Percentiles rank a stretch among this genome's conserved stretches.
Conservation (phyloP, 1,140 invertebrate genomes). For the Drosophila santomea region DNA sequence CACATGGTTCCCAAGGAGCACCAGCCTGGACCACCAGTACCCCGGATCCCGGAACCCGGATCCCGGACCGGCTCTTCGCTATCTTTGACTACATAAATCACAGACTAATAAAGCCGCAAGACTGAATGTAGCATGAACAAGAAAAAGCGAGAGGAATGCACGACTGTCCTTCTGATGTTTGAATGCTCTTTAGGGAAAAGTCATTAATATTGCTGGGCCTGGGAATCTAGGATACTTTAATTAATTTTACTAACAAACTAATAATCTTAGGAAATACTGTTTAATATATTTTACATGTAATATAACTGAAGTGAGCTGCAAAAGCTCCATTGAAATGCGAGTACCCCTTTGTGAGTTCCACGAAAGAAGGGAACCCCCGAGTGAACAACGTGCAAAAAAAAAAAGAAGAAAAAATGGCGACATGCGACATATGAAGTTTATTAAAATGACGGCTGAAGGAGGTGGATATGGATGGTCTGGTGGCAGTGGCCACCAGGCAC, state of each 20-base stretch:
- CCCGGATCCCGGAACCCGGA: slow-evolving; percentile 27
- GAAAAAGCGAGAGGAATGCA: slow-evolving; percentile 24
- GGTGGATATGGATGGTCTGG: slow-evolving; percentile 39
- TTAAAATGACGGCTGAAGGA: slow-evolving; percentile 73
- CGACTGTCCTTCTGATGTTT: background rate
- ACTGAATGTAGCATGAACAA: slow-evolving; percentile 59
- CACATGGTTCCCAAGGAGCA: slow-evolving; percentile 33
- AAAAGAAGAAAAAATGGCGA: slow-evolving; percentile 70
- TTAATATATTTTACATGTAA: too few species aligned
- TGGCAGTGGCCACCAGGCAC: slow-evolving; percentile 3
- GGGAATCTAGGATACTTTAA: too few species aligned
- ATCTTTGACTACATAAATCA: slow-evolving; percentile 83
- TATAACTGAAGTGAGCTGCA: background rate
- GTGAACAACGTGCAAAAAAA: slow-evolving; percentile 48
- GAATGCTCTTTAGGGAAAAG: slow-evolving; percentile 6
- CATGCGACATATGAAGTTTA: slow-evolving; percentile 84
- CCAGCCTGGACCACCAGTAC: background rate
- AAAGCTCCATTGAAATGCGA: background rate
- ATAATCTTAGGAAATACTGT: background rate
- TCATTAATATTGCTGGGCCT: too few species aligned
- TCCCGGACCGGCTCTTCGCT: slow-evolving; percentile 61
- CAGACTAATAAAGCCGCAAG: slow-evolving; percentile 82
- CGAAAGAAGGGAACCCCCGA: slow-evolving; percentile 31
- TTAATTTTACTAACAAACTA: too few species aligned
- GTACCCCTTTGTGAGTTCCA: background rate